Conservation (phyloP, 1,140 invertebrate genomes). For the Hetaerina americana region DNA sequence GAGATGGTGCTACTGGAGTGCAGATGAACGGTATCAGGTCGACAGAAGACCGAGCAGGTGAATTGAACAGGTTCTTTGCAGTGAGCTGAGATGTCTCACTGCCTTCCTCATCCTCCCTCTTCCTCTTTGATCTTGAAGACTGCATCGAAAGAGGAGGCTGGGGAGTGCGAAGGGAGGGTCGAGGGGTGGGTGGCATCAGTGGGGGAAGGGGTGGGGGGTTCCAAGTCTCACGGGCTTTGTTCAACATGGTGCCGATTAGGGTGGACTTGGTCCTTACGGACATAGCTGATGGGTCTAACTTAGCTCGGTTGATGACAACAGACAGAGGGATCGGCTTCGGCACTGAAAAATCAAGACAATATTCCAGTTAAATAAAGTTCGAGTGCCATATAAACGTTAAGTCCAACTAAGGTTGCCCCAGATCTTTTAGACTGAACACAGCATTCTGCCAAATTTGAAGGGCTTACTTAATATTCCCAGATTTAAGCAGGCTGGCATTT, state of each 20-base stretch:
- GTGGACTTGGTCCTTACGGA: constrained; percentile 3
- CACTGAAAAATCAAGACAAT: constrained; percentile 13
- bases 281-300: not conserved
- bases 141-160: too few species aligned
- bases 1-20: not conserved
- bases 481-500: too few species aligned
- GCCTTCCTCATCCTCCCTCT: not conserved
- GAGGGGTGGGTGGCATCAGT: not conserved
- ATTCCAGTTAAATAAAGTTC: not conserved
- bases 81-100: not conserved
- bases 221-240: constrained; percentile 13
- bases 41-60: not conserved
- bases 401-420: too few species aligned
- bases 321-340: constrained; percentile 26
- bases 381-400: too few species aligned
- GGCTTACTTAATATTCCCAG: too few species aligned
- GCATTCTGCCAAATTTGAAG: too few species aligned
- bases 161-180: not conserved
- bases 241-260: constrained; percentile 11
- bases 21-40: constrained; percentile 4
- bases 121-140: not conserved
- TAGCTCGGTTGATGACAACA: constrained; percentile 21
- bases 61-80: not conserved
- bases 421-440: too few species aligned
- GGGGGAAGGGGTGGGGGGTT: not conserved